These are phyloP conservation scores for Amphiprion percula DNA, from an alignment of 2,113 vertebrate genomes.

Conservation along the genomic window DNA sequence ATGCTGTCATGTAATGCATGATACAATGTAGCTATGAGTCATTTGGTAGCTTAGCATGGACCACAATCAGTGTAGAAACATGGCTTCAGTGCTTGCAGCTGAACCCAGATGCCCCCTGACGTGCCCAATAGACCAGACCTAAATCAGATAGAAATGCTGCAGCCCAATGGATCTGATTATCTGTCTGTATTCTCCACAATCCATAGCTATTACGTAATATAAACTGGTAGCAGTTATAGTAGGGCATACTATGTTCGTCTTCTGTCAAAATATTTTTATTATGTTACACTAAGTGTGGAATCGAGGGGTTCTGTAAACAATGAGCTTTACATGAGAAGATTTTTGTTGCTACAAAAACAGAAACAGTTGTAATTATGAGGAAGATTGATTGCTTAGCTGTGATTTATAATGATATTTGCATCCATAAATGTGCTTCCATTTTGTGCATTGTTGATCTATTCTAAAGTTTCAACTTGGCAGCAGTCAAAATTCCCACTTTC, in stretches of 20 bases:
- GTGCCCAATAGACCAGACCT: slow-evolving; percentile 3
- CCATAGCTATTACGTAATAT: slow-evolving; percentile 28
- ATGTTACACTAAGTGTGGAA: background rate
- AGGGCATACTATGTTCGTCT: background rate
- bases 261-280: background rate
- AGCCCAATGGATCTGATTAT: slow-evolving; percentile 28
- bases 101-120: background rate
- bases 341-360: background rate
- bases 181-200: slow-evolving; percentile 31
- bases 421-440: background rate
- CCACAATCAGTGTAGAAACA: slow-evolving; percentile 2
- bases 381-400: background rate
- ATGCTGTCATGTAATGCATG: background rate
- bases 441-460: background rate
- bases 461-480: background rate
- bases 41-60: background rate
- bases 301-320: background rate
- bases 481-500: slow-evolving; percentile 8
- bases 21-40: background rate
- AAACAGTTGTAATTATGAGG: background rate
- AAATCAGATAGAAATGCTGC: slow-evolving; percentile 26
- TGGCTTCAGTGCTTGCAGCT: background rate
- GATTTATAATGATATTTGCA: background rate
- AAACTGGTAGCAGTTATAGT: slow-evolving; percentile 21
- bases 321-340: background rate